phyloP scores from a whole-genome alignment of 2,797 vertebrate species.

The Apodemus agrarius region DNA sequence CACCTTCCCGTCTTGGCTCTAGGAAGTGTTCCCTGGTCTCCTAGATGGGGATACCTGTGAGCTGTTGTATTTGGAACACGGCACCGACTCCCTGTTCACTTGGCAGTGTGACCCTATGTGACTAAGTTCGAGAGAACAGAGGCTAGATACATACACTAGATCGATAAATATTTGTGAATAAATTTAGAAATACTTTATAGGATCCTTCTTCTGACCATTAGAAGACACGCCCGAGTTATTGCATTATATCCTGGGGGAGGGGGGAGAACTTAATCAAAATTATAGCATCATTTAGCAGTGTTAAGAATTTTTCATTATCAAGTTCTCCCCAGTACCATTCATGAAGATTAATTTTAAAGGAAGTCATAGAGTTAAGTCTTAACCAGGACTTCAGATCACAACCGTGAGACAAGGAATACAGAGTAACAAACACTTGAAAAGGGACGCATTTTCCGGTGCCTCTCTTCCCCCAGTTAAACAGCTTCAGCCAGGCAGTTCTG shows the following conservation, averaged over 20 bases:
- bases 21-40: conserved; percentile 4
- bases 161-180: conserved; percentile 16
- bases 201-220: neutral
- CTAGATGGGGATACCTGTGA: neutral
- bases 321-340: neutral
- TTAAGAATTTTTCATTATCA: neutral
- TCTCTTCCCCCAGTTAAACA: neutral
- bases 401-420: neutral
- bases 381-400: neutral
- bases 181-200: neutral
- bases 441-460: neutral
- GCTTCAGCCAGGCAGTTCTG: neutral
- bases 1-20: neutral
- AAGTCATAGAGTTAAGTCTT: neutral
- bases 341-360: conserved; percentile 9
- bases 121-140: neutral
- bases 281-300: neutral
- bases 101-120: neutral
- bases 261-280: neutral
- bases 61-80: neutral
- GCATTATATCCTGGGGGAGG: neutral
- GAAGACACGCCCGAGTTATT: neutral
- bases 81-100: neutral
- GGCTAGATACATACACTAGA: neutral
- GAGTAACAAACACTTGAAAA: neutral